These are phyloP conservation scores for Habropoda laboriosa DNA, from an alignment of 1,140 invertebrate species.

Conservation along the genomic window DNA sequence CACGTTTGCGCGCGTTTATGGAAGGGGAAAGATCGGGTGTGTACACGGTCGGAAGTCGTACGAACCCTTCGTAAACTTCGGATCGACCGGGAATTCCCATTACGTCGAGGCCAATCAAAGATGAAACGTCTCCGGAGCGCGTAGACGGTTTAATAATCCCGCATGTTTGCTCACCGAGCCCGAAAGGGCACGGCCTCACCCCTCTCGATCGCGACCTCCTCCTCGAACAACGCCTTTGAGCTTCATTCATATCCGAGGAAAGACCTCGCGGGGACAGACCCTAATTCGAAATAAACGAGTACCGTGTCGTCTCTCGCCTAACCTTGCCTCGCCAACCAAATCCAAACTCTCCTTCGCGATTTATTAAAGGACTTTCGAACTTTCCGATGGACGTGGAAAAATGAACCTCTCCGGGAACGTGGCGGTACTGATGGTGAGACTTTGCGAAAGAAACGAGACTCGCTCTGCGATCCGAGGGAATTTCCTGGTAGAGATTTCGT, in stretches of 20 bases:
- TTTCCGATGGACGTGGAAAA: not conserved
- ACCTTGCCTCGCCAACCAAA: no score
- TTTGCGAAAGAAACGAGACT: no score
- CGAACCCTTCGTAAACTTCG: constrained; percentile 48
- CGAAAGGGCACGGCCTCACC: constrained; percentile 54
- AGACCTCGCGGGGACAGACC: constrained; percentile 47
- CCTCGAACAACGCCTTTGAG: constrained; percentile 73
- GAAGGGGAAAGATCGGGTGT: not conserved
- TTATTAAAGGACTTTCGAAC: constrained; percentile 30
- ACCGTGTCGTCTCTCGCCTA: not conserved
- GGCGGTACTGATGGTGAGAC: not conserved
- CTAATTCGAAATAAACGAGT: constrained; percentile 70
- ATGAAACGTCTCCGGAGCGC: constrained; percentile 68
- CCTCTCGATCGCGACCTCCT: constrained; percentile 45
- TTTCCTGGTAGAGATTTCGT: no score
- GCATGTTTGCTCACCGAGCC: constrained; percentile 72
- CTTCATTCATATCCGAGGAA: constrained; percentile 68
- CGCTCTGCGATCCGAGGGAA: no score
- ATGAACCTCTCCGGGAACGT: not conserved
- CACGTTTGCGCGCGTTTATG: not conserved
- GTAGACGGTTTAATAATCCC: constrained; percentile 75
- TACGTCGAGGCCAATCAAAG: constrained; percentile 72
- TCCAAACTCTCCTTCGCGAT: not conserved
- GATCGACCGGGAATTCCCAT: constrained; percentile 69
- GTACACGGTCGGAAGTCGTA: constrained; percentile 22